A percentile compares a stretch with the other conserved stretches of the same genome.
Conservation (phyloP, 1,140 invertebrate species). For the Delia radicum region DNA sequence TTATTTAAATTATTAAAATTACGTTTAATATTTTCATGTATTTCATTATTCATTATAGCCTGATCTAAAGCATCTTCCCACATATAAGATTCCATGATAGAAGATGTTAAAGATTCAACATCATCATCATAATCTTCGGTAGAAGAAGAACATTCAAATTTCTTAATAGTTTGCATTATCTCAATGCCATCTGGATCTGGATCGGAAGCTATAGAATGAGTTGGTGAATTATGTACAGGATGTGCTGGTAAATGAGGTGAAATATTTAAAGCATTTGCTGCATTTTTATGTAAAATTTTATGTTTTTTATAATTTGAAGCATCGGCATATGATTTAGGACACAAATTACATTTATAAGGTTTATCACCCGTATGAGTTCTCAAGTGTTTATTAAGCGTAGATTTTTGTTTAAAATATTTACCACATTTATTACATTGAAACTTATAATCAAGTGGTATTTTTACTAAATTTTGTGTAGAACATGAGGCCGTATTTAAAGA, state of each 20-base stretch:
- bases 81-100: background rate
- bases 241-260: background rate
- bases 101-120: background rate
- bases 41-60: background rate
- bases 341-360: slow-evolving; percentile 24
- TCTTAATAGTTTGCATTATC: background rate
- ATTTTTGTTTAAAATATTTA: slow-evolving; percentile 23
- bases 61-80: background rate
- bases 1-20: background rate
- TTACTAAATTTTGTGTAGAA: background rate
- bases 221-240: slow-evolving; percentile 7
- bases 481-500: background rate
- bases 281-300: slow-evolving; percentile 26
- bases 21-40: background rate
- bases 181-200: slow-evolving; percentile 27
- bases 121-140: background rate
- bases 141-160: background rate
- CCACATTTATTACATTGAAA: slow-evolving; percentile 13
- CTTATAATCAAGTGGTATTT: background rate
- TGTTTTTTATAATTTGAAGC: slow-evolving; percentile 29
- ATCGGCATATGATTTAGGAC: slow-evolving; percentile 26
- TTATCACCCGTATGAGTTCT: slow-evolving; percentile 26
- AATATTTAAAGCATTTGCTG: slow-evolving; percentile 23
- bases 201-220: slow-evolving; percentile 14
- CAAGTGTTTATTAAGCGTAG: slow-evolving; percentile 15